Percentiles rank a stretch among this genome's conserved stretches.
These are phyloP conservation scores for Platichthys stellatus DNA, from an alignment of 2,113 vertebrate species.

Conservation along the genomic window DNA sequence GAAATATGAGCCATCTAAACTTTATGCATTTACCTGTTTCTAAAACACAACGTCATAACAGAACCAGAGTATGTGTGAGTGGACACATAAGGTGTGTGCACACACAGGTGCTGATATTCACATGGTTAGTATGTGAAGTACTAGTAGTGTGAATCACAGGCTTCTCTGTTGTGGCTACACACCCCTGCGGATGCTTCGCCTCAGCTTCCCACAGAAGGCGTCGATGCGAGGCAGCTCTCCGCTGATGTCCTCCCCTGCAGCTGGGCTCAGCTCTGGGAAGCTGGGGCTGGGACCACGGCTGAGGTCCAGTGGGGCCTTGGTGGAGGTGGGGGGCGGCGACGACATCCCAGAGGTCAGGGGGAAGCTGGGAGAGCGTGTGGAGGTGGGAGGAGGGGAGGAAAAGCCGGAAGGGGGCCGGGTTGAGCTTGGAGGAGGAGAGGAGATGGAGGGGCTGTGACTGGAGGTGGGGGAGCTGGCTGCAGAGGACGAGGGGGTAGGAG, in stretches of 20 bases:
- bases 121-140: neutral
- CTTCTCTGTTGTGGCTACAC: constrained; percentile 9
- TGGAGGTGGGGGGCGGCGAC: constrained; percentile 72
- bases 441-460: constrained; percentile 76
- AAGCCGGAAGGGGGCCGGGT: constrained; percentile 79
- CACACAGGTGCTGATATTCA: constrained; percentile 13
- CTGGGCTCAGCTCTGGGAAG: constrained; percentile 87
- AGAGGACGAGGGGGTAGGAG: constrained; percentile 76
- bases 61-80: constrained; percentile 1
- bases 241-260: constrained; percentile 80
- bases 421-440: constrained; percentile 72
- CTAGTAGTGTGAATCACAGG: constrained; percentile 21
- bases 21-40: neutral
- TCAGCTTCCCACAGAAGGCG: constrained; percentile 88
- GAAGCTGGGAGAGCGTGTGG: constrained; percentile 64
- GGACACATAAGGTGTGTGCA: neutral
- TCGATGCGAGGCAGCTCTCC: constrained; percentile 88
- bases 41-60: neutral
- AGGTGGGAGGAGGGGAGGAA: constrained; percentile 64
- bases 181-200: constrained; percentile 92
- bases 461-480: constrained; percentile 87
- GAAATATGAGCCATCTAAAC: neutral
- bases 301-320: constrained; percentile 88
- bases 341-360: constrained; percentile 72
- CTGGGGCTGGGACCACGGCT: constrained; percentile 86